A percentile compares a stretch with the other conserved stretches of the same genome.
phyloP scores from a whole-genome alignment of 2,113 vertebrate species.

The Chiloscyllium plagiosum region DNA sequence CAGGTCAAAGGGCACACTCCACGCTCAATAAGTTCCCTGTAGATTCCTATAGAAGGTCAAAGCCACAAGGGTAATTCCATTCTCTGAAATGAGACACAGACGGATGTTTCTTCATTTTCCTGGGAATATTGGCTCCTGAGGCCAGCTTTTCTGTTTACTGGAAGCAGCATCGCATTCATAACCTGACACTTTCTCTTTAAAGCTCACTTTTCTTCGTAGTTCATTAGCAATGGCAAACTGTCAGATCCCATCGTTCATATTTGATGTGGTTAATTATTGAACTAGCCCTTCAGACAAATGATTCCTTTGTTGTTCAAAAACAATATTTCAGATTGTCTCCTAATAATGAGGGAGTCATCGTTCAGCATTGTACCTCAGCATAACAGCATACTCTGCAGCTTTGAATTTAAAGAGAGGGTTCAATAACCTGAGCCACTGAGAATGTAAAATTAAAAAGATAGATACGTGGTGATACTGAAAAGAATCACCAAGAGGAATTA shows the following conservation, averaged over 20 bases:
- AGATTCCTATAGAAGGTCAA: conserved; percentile 24
- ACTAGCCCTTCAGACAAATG: not conserved
- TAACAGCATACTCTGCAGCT: not conserved
- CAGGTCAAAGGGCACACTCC: conserved; percentile 27
- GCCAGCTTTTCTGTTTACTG: not conserved
- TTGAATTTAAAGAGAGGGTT: not conserved
- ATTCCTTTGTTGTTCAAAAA: not conserved
- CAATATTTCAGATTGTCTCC: not conserved
- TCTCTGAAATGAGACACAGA: conserved; percentile 38
- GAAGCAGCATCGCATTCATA: conserved; percentile 18
- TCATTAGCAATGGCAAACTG: not conserved
- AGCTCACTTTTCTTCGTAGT: not conserved
- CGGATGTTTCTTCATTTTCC: conserved; percentile 33
- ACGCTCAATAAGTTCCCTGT: conserved; percentile 28
- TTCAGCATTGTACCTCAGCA: too few species aligned
- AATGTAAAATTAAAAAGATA: not conserved
- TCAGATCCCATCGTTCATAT: conserved; percentile 14
- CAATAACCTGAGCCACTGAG: not conserved
- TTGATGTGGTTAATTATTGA: not conserved
- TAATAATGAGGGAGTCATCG: not conserved
- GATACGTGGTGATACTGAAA: not conserved
- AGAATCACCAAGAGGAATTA: not conserved
- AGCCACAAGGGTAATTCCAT: conserved; percentile 35
- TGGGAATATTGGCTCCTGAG: conserved; percentile 29
- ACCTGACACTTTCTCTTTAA: not conserved